phyloP scores from a whole-genome alignment of 2,113 vertebrate genomes.

The Apteryx mantelli region DNA sequence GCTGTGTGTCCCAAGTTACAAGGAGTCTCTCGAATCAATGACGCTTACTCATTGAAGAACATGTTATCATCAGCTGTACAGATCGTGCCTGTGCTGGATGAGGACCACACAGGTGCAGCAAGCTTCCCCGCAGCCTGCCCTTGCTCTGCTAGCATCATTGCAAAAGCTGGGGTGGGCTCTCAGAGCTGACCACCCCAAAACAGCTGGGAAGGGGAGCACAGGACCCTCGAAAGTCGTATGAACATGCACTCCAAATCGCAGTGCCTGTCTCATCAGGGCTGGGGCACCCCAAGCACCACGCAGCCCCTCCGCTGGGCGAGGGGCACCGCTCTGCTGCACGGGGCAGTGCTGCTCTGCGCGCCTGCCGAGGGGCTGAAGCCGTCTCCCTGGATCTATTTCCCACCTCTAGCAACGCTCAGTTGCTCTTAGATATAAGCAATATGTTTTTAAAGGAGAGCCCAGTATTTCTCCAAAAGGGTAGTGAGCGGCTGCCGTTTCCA shows the following conservation, averaged over 20 bases:
- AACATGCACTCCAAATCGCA: fast-evolving
- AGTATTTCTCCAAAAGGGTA: fast-evolving
- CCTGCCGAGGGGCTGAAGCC: neutral
- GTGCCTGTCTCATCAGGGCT: fast-evolving
- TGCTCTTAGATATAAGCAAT: fast-evolving
- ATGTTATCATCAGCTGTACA: no score
- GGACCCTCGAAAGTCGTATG: neutral
- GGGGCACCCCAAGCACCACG: neutral
- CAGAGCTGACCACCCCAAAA: fast-evolving
- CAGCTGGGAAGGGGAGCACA: neutral
- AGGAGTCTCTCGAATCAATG: neutral
- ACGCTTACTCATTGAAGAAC: neutral
- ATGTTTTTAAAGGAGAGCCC: neutral
- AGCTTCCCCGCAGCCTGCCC: neutral
- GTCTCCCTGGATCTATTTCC: neutral
- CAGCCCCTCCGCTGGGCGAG: neutral
- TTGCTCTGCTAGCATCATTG: fast-evolving
- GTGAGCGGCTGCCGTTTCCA: fast-evolving
- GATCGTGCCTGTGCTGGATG: neutral
- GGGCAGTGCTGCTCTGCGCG: neutral
- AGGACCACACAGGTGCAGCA: no score
- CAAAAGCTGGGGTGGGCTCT: neutral
- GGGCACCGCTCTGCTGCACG: no score
- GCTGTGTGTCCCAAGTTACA: neutral
- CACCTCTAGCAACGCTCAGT: fast-evolving